A percentile compares a stretch with the other conserved stretches of the same genome.
phyloP scores from a whole-genome alignment of 92 coral and sea anemone genomes.

The Phenganax subtilis region DNA sequence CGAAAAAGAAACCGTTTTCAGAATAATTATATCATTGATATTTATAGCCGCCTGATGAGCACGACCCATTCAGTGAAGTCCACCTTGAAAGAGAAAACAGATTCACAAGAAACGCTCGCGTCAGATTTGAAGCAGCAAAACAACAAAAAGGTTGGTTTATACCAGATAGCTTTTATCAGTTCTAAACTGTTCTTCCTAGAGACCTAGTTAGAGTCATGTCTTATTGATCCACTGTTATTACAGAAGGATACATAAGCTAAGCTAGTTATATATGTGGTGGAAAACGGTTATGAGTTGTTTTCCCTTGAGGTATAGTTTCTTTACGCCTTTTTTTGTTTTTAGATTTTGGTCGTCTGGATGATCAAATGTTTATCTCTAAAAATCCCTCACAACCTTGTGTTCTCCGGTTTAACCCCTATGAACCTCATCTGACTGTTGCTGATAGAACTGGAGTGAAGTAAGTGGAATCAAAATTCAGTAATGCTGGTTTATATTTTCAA shows the following conservation, averaged over 20 bases:
- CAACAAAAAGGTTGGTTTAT: conserved; percentile 51
- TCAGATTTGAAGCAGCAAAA: conserved; percentile 76
- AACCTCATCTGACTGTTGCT: conserved; percentile 92
- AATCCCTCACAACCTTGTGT: conserved; percentile 73
- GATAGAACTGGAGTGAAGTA: conserved; percentile 94
- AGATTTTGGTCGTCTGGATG: conserved; percentile 80
- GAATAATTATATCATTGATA: not conserved
- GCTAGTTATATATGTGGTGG: too few relatives aligned
- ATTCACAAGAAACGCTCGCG: conserved; percentile 85
- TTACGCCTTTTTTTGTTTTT: not conserved
- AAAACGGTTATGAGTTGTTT: not conserved
- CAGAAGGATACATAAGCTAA: too few relatives aligned
- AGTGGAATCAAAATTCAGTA: not conserved
- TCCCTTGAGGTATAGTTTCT: too few relatives aligned
- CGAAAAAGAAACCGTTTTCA: not conserved
- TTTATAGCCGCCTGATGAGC: conserved; percentile 90
- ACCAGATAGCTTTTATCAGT: too few relatives aligned
- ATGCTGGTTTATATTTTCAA: too few relatives aligned
- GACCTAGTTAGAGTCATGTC: too few relatives aligned
- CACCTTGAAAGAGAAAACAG: conserved; percentile 94
- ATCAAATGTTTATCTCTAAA: conserved; percentile 91
- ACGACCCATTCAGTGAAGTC: conserved; percentile 84
- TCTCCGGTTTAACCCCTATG: conserved; percentile 86
- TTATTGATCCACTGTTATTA: too few relatives aligned
- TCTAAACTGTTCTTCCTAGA: too few relatives aligned